Base-by-base conservation (phyloP, 1,140 invertebrate genomes). In the Hypothenemus hampei region DNA sequence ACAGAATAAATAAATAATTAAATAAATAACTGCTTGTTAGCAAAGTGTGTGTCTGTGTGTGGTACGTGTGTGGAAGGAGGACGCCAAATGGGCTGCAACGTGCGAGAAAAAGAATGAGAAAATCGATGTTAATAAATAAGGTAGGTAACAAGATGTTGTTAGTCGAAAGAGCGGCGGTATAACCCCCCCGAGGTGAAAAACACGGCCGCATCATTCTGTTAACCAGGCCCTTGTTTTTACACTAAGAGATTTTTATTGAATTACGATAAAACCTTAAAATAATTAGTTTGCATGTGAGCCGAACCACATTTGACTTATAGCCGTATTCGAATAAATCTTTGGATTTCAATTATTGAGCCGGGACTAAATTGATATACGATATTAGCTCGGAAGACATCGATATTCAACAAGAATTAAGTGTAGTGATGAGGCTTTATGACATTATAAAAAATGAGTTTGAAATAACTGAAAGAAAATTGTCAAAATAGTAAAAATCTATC, bases 1-100 rank as follows among this genome's bases (percentile, higher is more conserved):
- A 69, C 64, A 67, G 69, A 67, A 69, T 70, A 70, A 70, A 70
- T 70, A 70, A 70, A 70, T 70, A 70, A 70, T 70, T 70, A 69
- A 69, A 70, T 70, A 70, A 70, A 70, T 69, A 68, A 69, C 66
- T 61, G 67, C 69, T 70, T 70, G 69, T 70, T 70, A 70, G 64
- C 69, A 59, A 68, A 66, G 68, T 70, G 67, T 70, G 69, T 70
- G 69, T 67, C 61, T 65, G n/a, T n/a, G n/a, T n/a, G n/a, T n/a
- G n/a, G n/a, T n/a, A n/a, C n/a, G n/a, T n/a, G n/a, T n/a, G 48
- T 18, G 23, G 19, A 24, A 37, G 26, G 22, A 59, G 46, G 51
- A 60, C 31, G 33, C 51, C 13, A 29, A 43, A 36, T 24, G 26
- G 15, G 40, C 52, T 10, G 16, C 19, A 26, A 24, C 43, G 53